Evolutionary conservation across 2,888 invertebrate species (phyloP).

Genomic region (Alitta virens): DNA sequence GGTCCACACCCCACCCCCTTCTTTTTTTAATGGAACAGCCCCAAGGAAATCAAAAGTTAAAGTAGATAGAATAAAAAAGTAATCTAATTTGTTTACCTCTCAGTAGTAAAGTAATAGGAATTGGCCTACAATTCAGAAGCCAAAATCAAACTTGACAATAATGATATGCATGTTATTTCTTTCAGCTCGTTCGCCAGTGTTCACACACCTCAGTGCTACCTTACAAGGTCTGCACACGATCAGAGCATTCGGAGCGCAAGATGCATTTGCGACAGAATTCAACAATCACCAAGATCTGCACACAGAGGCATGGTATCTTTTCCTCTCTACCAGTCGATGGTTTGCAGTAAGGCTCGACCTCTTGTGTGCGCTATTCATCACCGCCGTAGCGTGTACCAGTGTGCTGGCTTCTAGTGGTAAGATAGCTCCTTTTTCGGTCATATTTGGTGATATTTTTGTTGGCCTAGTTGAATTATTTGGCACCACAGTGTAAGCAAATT

Average conservation of each 20-base stretch:
- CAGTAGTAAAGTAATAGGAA: too few species aligned
- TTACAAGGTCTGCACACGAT: constrained; percentile 89
- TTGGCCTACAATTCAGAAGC: too few species aligned
- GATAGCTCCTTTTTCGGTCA: constrained; percentile 31
- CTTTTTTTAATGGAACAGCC: too few species aligned
- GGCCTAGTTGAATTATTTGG: too few species aligned
- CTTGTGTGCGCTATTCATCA: constrained; percentile 82
- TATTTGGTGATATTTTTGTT: too few species aligned
- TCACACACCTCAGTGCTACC: constrained; percentile 85
- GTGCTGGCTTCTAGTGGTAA: constrained; percentile 66
- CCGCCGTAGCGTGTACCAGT: constrained; percentile 81
- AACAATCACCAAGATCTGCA: constrained; percentile 65
- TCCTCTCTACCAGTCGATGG: constrained; percentile 84
- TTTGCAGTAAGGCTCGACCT: constrained; percentile 92
- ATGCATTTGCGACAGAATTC: constrained; percentile 66
- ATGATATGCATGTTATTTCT: constrained; percentile 12
- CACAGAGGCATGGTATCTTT: constrained; percentile 88
- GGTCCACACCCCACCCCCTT: too few species aligned
- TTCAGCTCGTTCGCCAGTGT: constrained; percentile 89
- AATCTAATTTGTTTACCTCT: too few species aligned
- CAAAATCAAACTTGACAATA: background rate
- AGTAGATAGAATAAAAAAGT: too few species aligned
- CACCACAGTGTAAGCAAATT: too few species aligned
- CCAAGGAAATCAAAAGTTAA: too few species aligned
- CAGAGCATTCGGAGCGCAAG: constrained; percentile 80